phyloP scores from a whole-genome alignment of 2,888 invertebrate genomes.

The Xestia sexstrigata region DNA sequence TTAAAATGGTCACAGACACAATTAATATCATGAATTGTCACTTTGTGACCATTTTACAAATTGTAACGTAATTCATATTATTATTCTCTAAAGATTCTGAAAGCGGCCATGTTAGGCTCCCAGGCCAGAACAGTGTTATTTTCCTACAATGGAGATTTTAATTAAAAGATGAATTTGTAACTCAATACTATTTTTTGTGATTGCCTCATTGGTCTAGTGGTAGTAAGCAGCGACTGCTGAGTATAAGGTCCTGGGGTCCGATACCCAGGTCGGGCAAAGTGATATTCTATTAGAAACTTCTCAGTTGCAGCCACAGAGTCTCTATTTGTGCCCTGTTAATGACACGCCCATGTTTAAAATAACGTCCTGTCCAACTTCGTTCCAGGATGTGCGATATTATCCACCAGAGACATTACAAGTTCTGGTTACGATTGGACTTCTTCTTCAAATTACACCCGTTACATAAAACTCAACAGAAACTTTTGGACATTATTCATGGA shows the following conservation, averaged over 20 bases:
- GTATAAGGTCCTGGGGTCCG: neutral
- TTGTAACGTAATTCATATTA: too few relatives aligned
- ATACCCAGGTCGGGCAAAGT: neutral
- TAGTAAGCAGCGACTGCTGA: neutral
- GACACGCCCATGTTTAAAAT: neutral
- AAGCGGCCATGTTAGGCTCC: too few relatives aligned
- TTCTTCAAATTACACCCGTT: constrained; percentile 93
- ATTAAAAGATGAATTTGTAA: neutral
- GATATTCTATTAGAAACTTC: neutral
- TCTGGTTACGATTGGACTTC: constrained; percentile 93
- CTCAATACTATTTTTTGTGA: neutral
- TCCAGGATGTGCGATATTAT: constrained; percentile 95
- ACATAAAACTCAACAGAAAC: constrained; percentile 92
- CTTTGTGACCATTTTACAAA: too few relatives aligned
- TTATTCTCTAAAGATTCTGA: too few relatives aligned
- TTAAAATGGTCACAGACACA: too few relatives aligned
- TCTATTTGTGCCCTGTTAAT: neutral
- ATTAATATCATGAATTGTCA: too few relatives aligned
- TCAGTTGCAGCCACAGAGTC: neutral
- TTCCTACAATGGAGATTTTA: neutral
- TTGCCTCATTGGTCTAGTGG: neutral
- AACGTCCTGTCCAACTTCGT: neutral
- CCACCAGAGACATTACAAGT: constrained; percentile 94
- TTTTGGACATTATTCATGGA: constrained; percentile 93
- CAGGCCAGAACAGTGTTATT: neutral